Base-by-base conservation (phyloP, 2,113 vertebrate species). In the Bubo scandiacus region DNA sequence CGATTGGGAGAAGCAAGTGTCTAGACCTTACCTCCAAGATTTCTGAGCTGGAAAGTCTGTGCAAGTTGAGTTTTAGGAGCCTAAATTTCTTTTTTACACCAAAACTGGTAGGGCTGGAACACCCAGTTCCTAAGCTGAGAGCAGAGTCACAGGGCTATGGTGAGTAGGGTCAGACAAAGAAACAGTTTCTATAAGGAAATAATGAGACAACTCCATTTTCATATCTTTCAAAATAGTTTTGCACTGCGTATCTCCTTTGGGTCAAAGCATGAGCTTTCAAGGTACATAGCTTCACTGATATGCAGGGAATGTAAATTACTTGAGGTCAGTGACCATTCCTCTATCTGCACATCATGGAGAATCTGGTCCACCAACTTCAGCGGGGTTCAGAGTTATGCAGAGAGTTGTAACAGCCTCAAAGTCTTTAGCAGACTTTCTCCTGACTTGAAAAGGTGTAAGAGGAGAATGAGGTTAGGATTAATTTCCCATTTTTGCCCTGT, bases 131-230 rank as follows among this genome's bases (percentile, higher is more conserved):
- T 38, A 47, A 87, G 16, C 4, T 26, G 34, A 36, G 16, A 36
- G 26, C 17, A 40, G 47, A 78, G 47, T 73, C 61, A 47, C 16
- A 26, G 19, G 8, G 6, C 18, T 61, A 23, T 1, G 1, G 12
- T 8, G 15, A 42, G 49, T 34, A 88, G 74, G 71, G 74, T 32
- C 11, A 15, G 91, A 49, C 34, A 85, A 91, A 59, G 79, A 75
- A 95, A 71, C 38, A 59, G 55, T 20, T 83, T 81, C 83, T 88
- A 73, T 79, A 92, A 75, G 62, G 92, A 94, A 96, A 92, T 96
- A 92, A 84, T 77, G 38, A n/a, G 23, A 72, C 16, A 58, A 54
- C 29, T 51, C 92, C 15, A 40, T 62, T 87, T 93, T 5, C 11
- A 15, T 81, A 55, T 21, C 15, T 84, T 63, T 74, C 55, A 58